A percentile compares a stretch with the other conserved stretches of the same genome.
Conservation (phyloP, 2,888 invertebrate species). For the Lycaena phlaeas region DNA sequence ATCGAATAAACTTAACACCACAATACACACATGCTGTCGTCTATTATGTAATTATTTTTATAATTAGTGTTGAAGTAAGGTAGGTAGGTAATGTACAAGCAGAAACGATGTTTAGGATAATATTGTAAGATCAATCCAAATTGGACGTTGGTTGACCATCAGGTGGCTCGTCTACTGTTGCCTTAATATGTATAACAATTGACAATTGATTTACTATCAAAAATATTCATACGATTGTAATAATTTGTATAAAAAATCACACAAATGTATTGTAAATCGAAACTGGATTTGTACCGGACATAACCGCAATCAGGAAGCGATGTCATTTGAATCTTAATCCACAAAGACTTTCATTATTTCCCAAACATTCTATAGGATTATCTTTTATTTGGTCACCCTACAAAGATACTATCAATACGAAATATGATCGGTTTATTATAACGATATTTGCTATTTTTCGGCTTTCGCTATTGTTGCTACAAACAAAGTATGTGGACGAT, state of each 20-base stretch:
- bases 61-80: too few relatives aligned
- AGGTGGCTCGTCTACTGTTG: too few relatives aligned
- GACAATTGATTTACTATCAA: too few relatives aligned
- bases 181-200: too few relatives aligned
- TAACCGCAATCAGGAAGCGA: slow-evolving; percentile 28
- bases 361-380: slow-evolving; percentile 46
- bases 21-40: too few relatives aligned
- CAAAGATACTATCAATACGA: slow-evolving; percentile 43
- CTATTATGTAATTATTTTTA: too few relatives aligned
- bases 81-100: too few relatives aligned
- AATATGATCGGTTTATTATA: slow-evolving; percentile 66
- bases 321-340: slow-evolving; percentile 26
- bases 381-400: slow-evolving; percentile 57
- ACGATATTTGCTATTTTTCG: slow-evolving; percentile 61
- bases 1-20: too few relatives aligned
- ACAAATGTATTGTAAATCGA: background rate
- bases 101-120: too few relatives aligned
- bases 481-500: slow-evolving; percentile 27
- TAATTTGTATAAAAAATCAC: background rate
- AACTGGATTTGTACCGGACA: slow-evolving; percentile 25
- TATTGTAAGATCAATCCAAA: too few relatives aligned
- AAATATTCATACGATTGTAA: too few relatives aligned
- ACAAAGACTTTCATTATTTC: slow-evolving; percentile 32
- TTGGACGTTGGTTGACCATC: too few relatives aligned
- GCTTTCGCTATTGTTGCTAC: slow-evolving; percentile 32